A percentile compares a stretch with the other conserved stretches of the same genome.
phyloP scores from a whole-genome alignment of 2,113 vertebrate species.

The Albula glossodonta region DNA sequence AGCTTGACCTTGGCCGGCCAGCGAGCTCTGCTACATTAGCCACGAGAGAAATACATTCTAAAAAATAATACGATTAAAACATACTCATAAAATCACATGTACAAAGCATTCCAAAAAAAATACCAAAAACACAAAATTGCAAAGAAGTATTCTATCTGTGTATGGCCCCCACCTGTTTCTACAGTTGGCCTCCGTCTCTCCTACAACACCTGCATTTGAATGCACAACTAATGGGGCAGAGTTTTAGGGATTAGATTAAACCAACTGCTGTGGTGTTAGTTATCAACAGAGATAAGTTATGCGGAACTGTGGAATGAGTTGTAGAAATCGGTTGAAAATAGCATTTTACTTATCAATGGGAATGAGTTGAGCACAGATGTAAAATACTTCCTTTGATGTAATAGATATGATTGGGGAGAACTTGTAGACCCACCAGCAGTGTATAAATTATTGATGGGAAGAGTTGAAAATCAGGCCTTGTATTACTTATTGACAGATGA shows the following conservation, averaged over 20 bases:
- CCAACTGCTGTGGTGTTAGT: neutral
- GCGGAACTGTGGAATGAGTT: neutral
- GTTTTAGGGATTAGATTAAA: neutral
- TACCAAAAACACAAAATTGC: neutral
- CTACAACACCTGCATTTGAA: no score
- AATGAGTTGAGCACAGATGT: neutral
- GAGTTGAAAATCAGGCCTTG: no score
- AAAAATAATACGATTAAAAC: neutral
- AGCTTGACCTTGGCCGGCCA: neutral
- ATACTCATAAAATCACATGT: neutral
- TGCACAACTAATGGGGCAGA: no score
- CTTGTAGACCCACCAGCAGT: no score
- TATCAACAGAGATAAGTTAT: neutral
- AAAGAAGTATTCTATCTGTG: no score
- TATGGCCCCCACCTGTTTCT: no score
- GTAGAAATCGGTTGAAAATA: neutral
- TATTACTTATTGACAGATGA: no score
- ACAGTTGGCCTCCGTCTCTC: no score
- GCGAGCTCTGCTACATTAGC: neutral
- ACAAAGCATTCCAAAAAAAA: neutral
- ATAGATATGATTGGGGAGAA: no score
- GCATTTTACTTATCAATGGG: neutral
- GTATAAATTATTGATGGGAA: neutral
- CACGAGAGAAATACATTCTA: neutral
- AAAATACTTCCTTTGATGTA: neutral